A percentile compares a stretch with the other conserved stretches of the same genome.
Conservation (phyloP, 23 tunicate genomes). For the Halocynthia roretzi region DNA sequence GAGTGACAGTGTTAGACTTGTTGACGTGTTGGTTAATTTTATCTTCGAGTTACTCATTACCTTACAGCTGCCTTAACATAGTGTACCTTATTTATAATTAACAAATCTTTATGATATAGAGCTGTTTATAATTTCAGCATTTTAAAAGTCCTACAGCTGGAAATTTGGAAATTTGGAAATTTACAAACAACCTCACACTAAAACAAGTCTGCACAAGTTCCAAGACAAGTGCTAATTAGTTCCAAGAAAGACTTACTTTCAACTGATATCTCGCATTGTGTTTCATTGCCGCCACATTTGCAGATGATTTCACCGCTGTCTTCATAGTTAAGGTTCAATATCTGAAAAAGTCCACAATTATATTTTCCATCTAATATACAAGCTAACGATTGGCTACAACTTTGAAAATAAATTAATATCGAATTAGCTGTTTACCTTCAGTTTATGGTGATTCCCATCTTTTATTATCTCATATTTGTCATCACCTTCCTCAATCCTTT, state of each 20-base stretch:
- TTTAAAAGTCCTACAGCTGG: no score
- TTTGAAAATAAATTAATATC: background rate
- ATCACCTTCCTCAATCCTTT: conserved; percentile 62
- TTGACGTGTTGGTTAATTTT: no score
- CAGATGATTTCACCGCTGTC: conserved; percentile 73
- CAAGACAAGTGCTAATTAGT: background rate
- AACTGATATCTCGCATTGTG: conserved; percentile 47
- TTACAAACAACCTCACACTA: no score
- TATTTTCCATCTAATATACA: background rate
- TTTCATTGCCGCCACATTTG: conserved; percentile 62
- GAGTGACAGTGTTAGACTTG: no score
- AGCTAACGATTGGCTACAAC: background rate
- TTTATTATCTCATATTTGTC: conserved; percentile 75
- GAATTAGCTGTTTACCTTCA: conserved; percentile 38
- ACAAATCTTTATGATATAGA: no score
- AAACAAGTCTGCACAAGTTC: no score
- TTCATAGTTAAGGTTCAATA: conserved; percentile 52
- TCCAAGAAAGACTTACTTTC: conserved; percentile 48
- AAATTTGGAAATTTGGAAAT: no score
- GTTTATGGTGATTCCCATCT: conserved; percentile 50
- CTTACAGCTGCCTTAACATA: no score
- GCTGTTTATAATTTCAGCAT: no score
- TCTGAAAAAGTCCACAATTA: conserved; percentile 21
- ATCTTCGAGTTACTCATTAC: no score
- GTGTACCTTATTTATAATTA: no score